Percentiles rank a stretch among this genome's conserved stretches.
These are phyloP conservation scores for Semicossyphus pulcher DNA, from an alignment of 2,113 vertebrate genomes.

Conservation along the genomic window DNA sequence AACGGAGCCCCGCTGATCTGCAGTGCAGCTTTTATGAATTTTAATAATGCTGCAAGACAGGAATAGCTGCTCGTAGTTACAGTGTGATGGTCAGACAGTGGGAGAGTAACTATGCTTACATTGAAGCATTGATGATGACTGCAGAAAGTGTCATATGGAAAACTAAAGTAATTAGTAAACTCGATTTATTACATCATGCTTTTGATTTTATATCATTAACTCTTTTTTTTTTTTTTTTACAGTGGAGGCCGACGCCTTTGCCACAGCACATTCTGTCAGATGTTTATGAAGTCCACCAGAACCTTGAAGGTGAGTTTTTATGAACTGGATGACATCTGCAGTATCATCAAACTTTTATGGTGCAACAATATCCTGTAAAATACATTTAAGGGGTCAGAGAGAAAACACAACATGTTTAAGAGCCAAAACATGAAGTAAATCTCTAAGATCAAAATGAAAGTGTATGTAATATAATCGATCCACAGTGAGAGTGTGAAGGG, in stretches of 20 bases:
- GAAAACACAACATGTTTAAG: too few relatives aligned
- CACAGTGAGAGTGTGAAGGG: too few relatives aligned
- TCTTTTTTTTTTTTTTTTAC: background rate
- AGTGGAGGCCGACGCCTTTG: background rate
- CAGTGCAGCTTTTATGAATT: slow-evolving; percentile 9
- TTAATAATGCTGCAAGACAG: slow-evolving; percentile 6
- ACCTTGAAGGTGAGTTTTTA: background rate
- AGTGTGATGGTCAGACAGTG: background rate
- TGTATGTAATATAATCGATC: too few relatives aligned
- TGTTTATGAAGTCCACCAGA: background rate
- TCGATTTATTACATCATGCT: too few relatives aligned
- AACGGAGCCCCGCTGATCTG: slow-evolving; percentile 8
- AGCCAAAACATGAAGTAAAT: too few relatives aligned
- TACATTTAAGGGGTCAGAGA: too few relatives aligned
- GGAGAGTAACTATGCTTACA: background rate
- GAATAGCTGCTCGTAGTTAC: background rate
- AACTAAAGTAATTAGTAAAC: too few relatives aligned
- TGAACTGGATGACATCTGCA: background rate
- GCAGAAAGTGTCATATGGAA: too few relatives aligned
- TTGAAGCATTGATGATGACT: background rate
- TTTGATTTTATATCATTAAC: too few relatives aligned
- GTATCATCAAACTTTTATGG: background rate
- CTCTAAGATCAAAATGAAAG: too few relatives aligned
- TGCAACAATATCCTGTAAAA: too few relatives aligned
- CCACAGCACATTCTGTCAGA: background rate